Evolutionary conservation across 2,113 vertebrate genomes (phyloP), one percentile per base, ranked within the genome.

Genomic region (Hypanus sabinus): DNA sequence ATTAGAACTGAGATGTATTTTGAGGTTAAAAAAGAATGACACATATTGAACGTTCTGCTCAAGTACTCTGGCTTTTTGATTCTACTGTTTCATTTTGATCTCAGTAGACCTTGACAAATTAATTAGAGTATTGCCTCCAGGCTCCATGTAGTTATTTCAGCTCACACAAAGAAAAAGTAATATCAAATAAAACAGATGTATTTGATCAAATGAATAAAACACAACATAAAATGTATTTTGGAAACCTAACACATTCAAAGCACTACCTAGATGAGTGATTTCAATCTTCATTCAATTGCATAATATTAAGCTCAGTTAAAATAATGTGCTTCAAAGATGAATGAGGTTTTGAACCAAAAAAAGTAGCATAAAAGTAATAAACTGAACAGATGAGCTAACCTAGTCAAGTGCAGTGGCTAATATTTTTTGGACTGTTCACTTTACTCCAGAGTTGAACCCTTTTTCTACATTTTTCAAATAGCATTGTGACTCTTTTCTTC

Each of bases 81-180:
- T 46, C 12, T 14, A 93, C 38, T 71, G 68, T 92, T 71, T 88
- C 57, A 88, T 65, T 88, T 88, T 38, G 65, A 71, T 92, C 33
- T 92, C 90, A 38, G 20, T 12, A 55, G 91, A 93, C 70, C 65
- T 73, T 93, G 91, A 93, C 91, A 93, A 93, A 93, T 93, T 71
- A 93, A 93, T 46, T 93, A 93, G 91, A 93, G 73, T 93, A 75
- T 24, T 73, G 36, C 70, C 91, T 55, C 70, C 36, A 55, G 70
- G 38, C 36, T 55, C 65, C 70, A 30, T 68, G 27, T 46, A 90
- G 70, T 55, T 71, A 46, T 27, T 73, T 22, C 22, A 46, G 36
- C 70, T 38, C 91, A 93, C 33, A 46, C 36, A 75, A 93, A 71
- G 24, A 73, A 55, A 93, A 92, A 36, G 60, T 90, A 71, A 92